phyloP scores from a whole-genome alignment of 2,888 invertebrate genomes.

The Trissoscelio sp. region DNA sequence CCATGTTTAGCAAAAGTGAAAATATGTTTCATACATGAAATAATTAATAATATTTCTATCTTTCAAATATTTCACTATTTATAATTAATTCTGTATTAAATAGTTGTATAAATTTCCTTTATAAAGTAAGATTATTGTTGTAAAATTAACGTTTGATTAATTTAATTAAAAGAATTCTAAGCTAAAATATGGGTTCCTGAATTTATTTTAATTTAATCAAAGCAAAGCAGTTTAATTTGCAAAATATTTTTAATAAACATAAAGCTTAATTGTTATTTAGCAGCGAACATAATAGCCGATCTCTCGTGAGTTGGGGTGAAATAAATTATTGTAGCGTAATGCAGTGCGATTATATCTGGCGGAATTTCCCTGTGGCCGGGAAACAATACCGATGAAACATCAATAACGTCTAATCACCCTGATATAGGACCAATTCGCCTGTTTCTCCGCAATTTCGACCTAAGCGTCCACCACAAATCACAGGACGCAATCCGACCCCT shows the following conservation, averaged over 20 bases:
- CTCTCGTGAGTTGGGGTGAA: conserved; percentile 47
- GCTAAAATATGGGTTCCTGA: too few species aligned
- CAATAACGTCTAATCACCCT: conserved; percentile 80
- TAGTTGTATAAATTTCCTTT: too few species aligned
- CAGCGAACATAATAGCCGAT: conserved; percentile 53
- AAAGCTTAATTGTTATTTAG: conserved; percentile 68
- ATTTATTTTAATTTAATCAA: too few species aligned
- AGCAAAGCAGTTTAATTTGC: too few species aligned
- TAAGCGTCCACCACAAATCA: conserved; percentile 81
- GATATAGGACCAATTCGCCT: conserved; percentile 75
- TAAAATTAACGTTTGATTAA: too few species aligned
- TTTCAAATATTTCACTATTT: too few species aligned
- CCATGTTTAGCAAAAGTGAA: background rate
- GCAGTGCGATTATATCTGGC: conserved; percentile 69
- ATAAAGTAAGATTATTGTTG: too few species aligned
- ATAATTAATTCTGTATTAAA: too few species aligned
- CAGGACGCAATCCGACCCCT: conserved; percentile 74
- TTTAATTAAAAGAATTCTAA: too few species aligned
- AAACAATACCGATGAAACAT: conserved; percentile 74
- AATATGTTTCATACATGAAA: too few species aligned
- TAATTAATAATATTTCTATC: too few species aligned
- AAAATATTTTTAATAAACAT: conserved; percentile 53
- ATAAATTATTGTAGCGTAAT: conserved; percentile 68
- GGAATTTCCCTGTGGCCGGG: conserved; percentile 69
- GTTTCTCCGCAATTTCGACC: conserved; percentile 80